Conservation (phyloP, 2,113 vertebrate species). For the Podarcis cretensis region DNA sequence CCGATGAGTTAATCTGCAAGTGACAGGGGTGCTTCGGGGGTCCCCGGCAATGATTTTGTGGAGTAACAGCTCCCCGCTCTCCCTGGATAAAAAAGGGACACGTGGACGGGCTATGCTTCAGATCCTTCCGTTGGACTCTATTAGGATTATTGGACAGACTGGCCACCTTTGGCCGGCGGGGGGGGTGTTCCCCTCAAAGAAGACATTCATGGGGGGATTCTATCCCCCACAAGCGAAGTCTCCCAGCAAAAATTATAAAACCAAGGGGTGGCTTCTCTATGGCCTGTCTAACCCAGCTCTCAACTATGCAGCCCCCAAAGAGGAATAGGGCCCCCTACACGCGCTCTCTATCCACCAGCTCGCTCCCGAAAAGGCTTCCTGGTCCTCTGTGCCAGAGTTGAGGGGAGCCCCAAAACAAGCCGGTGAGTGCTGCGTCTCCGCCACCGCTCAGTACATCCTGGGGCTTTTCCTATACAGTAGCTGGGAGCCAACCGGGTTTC, state of each 20-base stretch:
- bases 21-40: background rate
- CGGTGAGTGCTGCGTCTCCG: background rate
- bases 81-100: background rate
- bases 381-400: too few species aligned
- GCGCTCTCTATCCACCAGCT: background rate
- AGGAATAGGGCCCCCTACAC: background rate
- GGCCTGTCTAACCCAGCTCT: background rate
- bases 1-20: background rate
- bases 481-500: too few species aligned
- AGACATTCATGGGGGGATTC: background rate
- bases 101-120: background rate
- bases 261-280: background rate
- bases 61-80: too few species aligned
- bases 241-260: background rate
- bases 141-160: background rate
- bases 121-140: background rate
- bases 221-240: too few species aligned
- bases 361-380: background rate
- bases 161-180: background rate
- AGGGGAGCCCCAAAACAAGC: background rate
- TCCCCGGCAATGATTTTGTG: background rate
- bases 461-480: background rate
- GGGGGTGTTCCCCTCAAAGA: background rate
- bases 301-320: background rate
- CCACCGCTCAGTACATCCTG: background rate